Conservation (phyloP, 2,888 invertebrate species). For the Xanthorhoe designata region DNA sequence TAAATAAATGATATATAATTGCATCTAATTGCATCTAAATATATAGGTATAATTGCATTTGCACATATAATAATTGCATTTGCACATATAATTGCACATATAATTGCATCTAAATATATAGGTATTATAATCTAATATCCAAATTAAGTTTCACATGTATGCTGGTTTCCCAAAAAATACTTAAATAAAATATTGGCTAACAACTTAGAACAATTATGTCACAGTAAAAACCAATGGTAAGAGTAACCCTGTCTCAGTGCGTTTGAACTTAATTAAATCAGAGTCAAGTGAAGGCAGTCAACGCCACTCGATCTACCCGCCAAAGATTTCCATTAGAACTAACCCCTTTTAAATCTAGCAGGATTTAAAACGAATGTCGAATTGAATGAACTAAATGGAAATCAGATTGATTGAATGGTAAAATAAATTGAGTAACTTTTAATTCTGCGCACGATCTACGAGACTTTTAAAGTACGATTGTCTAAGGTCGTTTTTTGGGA, state of each 20-base stretch:
- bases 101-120: too few relatives aligned
- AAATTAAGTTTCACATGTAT: too few relatives aligned
- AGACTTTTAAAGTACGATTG: not conserved
- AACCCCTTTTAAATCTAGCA: constrained; percentile 14
- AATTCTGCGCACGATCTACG: constrained; percentile 1
- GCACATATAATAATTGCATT: too few relatives aligned
- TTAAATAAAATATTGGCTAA: not conserved
- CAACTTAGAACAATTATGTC: not conserved
- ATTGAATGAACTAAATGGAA: constrained; percentile 12
- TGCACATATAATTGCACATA: too few relatives aligned
- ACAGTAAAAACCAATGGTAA: constrained; percentile 23
- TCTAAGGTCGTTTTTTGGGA: not conserved
- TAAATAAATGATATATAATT: too few relatives aligned
- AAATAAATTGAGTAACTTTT: constrained; percentile 10
- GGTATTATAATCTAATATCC: too few relatives aligned
- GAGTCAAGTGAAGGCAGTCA: constrained; percentile 58
- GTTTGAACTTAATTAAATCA: constrained; percentile 78
- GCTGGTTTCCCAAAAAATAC: too few relatives aligned
- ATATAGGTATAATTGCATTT: too few relatives aligned
- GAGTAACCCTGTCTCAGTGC: constrained; percentile 40
- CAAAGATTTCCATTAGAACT: constrained; percentile 65
- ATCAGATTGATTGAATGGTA: constrained; percentile 15
- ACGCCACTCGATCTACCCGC: constrained; percentile 60
- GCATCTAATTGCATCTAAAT: too few relatives aligned
- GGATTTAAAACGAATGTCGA: constrained; percentile 2